A percentile compares a stretch with the other conserved stretches of the same genome.
Conservation (phyloP, 2,797 vertebrate species). For the Dermochelys coriacea region DNA sequence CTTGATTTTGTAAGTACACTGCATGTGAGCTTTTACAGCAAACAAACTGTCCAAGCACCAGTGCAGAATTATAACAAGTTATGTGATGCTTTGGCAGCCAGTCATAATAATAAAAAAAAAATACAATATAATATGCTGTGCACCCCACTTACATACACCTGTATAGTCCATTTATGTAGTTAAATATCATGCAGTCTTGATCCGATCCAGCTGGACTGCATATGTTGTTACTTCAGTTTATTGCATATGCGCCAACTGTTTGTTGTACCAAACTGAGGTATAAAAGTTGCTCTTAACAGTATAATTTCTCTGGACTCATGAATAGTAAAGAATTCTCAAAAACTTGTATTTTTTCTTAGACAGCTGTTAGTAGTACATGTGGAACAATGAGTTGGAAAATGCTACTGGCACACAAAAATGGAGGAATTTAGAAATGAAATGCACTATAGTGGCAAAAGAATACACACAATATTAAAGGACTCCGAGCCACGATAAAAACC, state of each 20-base stretch:
- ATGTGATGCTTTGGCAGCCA: slow-evolving; percentile 46
- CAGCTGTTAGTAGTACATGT: slow-evolving; percentile 57
- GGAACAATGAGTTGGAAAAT: slow-evolving; percentile 54
- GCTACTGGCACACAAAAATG: slow-evolving; percentile 31
- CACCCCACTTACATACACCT: slow-evolving; percentile 54
- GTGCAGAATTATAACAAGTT: slow-evolving; percentile 66
- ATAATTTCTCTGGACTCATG: slow-evolving; percentile 65
- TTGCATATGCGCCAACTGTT: slow-evolving; percentile 65
- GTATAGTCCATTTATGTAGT: slow-evolving; percentile 72
- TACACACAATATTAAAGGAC: neutral
- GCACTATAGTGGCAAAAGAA: neutral
- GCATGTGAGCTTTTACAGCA: slow-evolving; percentile 45
- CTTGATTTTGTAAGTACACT: slow-evolving; percentile 7
- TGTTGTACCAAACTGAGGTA: slow-evolving; percentile 65
- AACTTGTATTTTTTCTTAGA: slow-evolving; percentile 59
- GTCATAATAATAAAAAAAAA: slow-evolving; percentile 57
- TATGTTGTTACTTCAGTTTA: slow-evolving; percentile 63
- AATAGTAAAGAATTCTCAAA: slow-evolving; percentile 65
- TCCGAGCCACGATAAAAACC: neutral
- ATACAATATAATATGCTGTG: slow-evolving; percentile 62
- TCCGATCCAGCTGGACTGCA: slow-evolving; percentile 63
- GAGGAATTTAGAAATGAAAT: slow-evolving; percentile 30
- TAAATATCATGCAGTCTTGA: slow-evolving; percentile 67
- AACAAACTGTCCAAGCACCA: slow-evolving; percentile 72
- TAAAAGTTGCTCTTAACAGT: slow-evolving; percentile 48